Evolutionary conservation across 2,888 invertebrate genomes (phyloP), one percentile per base, ranked within the genome.

Genomic region (Phyllotreta cruciferae): DNA sequence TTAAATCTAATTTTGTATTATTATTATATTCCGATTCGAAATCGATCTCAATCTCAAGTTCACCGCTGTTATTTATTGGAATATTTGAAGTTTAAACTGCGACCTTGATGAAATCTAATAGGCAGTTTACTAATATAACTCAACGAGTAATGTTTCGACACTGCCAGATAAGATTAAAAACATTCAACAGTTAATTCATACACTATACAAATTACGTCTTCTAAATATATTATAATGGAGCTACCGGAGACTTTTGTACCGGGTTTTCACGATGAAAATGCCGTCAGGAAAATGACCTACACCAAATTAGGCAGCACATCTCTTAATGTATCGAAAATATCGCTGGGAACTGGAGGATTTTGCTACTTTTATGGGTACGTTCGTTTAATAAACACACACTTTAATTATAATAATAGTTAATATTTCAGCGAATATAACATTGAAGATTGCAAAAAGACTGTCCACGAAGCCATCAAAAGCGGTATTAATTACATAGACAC

Each of bases 401-500:
- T 56, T 44, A n/a, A 34, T 2, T 44, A n/a, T 24, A 42, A 34
- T 44, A 56, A n/a, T n/a, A n/a, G n/a, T 45, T 39, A 9, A 39
- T 24, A 24, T 39, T 34, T 45, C 47, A 38, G 35, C 38, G 24
- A 50, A 4, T 52, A 11, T 41, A 10, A 90, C 50, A 87, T 92
- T 71, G 82, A 85, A 34, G 88, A 89, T 69, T 89, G 89, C 41
- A 85, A 90, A 56, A 81, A 85, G 60, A 86, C 93, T 0, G 84
- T 97, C 39, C 85, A 85, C 56, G 83, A 87, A 70, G 90, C 91
- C 0, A 78, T 97, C 1, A 89, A 87, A 75, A 83, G 83, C 41
- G 97, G 96, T 5, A 85, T 98, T 11, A 98, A 98, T 82, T 94
- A 93, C 74, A 87, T 98, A 62, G 97, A 98, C 78, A 96, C 95